These are phyloP conservation scores for Phymorhynchus buccinoides DNA, from an alignment of 1,140 invertebrate genomes.

Conservation along the genomic window DNA sequence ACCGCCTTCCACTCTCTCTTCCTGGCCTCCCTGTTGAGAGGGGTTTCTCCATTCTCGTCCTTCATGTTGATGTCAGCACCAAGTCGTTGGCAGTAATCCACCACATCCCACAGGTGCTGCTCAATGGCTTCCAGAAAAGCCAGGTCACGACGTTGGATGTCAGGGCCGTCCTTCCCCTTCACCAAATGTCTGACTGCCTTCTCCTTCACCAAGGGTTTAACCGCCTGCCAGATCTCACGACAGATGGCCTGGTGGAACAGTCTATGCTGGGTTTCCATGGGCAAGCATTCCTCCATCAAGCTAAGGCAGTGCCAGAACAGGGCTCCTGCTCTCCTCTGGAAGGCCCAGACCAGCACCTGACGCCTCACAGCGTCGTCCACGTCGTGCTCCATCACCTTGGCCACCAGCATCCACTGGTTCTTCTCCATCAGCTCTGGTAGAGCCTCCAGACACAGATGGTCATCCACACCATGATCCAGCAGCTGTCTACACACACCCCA, in stretches of 20 bases:
- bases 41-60: background rate
- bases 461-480: slow-evolving; percentile 5
- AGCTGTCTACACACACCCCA: slow-evolving; percentile 2
- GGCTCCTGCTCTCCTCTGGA: background rate
- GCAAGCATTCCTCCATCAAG: background rate
- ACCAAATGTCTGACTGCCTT: too few species aligned
- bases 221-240: background rate
- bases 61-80: slow-evolving; percentile 13
- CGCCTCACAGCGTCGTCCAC: slow-evolving; percentile 13
- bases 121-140: background rate
- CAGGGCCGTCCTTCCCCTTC: background rate
- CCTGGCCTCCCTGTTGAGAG: background rate
- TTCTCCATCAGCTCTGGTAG: slow-evolving; percentile 20
- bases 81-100: background rate
- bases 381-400: slow-evolving; percentile 12
- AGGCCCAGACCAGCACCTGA: background rate
- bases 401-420: slow-evolving; percentile 20
- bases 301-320: background rate
- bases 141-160: background rate
- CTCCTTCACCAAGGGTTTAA: background rate
- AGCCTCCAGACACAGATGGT: slow-evolving; percentile 9
- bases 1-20: slow-evolving; percentile 10
- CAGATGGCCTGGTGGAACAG: slow-evolving; percentile 20
- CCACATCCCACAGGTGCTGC: slow-evolving; percentile 19
- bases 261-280: background rate